Base-by-base conservation (phyloP, 2,888 invertebrate genomes). In the Amphipyra tragopoginis region DNA sequence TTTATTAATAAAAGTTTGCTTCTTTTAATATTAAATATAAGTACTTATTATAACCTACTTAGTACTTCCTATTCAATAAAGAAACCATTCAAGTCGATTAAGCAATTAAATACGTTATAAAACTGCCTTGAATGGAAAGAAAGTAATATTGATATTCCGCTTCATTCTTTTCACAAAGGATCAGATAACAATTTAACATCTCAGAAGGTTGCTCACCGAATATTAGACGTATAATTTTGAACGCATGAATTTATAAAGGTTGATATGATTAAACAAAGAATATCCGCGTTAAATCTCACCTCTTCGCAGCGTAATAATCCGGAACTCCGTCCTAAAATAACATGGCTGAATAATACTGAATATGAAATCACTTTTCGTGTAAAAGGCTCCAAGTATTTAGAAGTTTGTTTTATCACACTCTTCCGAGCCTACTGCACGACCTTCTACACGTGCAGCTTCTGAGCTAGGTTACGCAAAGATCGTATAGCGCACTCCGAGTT, bases 281-380 rank as follows among this genome's bases (percentile, higher is more conserved):
- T 57, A 59, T 56, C 43, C 11, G 15, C 50, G 40, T 53, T 43
- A 49, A 63, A 71, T 61, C 62, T 57, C 36, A 45, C 43, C 36
- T 49, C 14, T 26, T 53, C 10, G n/a, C 43, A 11, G 39, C 43
- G 49, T 47, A 63, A 67, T 58, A 47, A 60, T 60, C 36, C 33
- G 48, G 40, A 56, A 15, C 57, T 38, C 42, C 11, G 38, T 47
- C 52, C 64, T 68, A 59, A 72, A 58, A 64, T 68, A 64, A 54
- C 43, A 73, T 42, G 21, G 11, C 33, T 14, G 39, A 47, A 61
- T 57, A 73, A 45, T 14, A 10, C 26, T 15, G 39, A 47, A 61
- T 57, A 57, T 42, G 54, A 57, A 77, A 79, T 79, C 65, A 75
- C 65, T 73, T 76, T 80, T 72, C 72, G 75, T 65, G 70, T 77